Base-by-base conservation (phyloP, 2,888 invertebrate genomes). In the Troides oblongomaculatus region DNA sequence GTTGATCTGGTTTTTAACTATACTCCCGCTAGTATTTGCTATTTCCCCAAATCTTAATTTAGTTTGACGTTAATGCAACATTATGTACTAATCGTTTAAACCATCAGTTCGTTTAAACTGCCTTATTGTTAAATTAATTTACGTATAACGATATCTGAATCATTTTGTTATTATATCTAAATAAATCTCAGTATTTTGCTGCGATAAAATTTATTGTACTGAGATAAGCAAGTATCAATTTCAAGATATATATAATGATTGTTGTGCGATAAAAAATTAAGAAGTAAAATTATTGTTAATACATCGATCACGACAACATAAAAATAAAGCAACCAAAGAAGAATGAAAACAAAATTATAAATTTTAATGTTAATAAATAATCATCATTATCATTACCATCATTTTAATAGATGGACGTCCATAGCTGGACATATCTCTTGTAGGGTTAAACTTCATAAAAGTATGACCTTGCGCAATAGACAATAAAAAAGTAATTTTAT, bases 161-260 rank as follows among this genome's bases (percentile, higher is more conserved):
- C n/a, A 57, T 57, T 57, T 57, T 57, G 57, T 17, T 56, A 56
- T n/a, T 14, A 23, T 57, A 57, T 21, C 5, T 21, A 2, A 21
- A 8, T 21, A 57, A 57, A 57, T 21, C 57, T 21, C 21, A 21
- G 57, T 21, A 18, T 57, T 57, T 7, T 21, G 10, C 21, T 14
- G 4, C n/a, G 21, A 50, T 57, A n/a, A 57, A 57, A 10, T 1
- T 21, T n/a, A 57, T 57, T 57, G 6, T 7, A 57, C n/a, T 57
- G 21, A 1, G 57, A 57, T 64, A 68, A 70, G 65, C 58, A 17
- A 46, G 12, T 12, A 46, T 5, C 12, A 46, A 46, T 46, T 4
- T 17, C 10, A 50, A 14, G 5, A 18, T 4, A 17, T 12, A 50
- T 12, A 14, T 50, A 50, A 50, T 50, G 50, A 8, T 39, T 39